Percentiles rank a stretch among this genome's conserved stretches.
These are phyloP conservation scores for Pyrocephalus nanus DNA, from an alignment of 2,797 vertebrate genomes.

Conservation along the genomic window DNA sequence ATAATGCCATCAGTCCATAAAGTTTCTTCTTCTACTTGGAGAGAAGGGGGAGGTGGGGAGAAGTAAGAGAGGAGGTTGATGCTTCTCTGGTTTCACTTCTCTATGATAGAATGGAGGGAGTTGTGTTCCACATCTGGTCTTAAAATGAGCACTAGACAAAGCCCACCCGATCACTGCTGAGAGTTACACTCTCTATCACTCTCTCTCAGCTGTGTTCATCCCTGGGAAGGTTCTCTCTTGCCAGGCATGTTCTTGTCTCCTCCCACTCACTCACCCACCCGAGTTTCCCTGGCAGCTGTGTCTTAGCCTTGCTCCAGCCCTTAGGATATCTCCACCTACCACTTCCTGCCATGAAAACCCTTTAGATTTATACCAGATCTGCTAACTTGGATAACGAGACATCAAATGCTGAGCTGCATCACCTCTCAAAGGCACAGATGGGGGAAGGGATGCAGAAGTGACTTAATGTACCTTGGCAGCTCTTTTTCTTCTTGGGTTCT, in stretches of 20 bases:
- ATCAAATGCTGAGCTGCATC: not conserved
- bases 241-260: constrained; percentile 10
- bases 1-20: not conserved
- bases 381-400: not conserved
- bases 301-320: constrained; percentile 11
- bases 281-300: constrained; percentile 33
- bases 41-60: not conserved
- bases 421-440: not conserved
- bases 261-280: not conserved
- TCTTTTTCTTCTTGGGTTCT: not conserved
- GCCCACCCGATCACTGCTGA: not conserved
- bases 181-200: not conserved
- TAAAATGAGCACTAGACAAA: not conserved
- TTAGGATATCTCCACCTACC: constrained; percentile 56
- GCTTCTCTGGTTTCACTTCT: not conserved
- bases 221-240: not conserved
- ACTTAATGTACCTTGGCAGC: not conserved
- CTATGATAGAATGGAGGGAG: not conserved
- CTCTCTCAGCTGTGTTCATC: not conserved
- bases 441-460: not conserved
- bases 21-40: not conserved
- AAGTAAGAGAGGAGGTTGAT: not conserved
- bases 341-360: constrained; percentile 30
- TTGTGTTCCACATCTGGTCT: accelerated
- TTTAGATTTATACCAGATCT: constrained; percentile 10